Evolutionary conservation across 2,888 invertebrate genomes (phyloP), one percentile per base, ranked within the genome.

Genomic region (Megamerina dolium): DNA sequence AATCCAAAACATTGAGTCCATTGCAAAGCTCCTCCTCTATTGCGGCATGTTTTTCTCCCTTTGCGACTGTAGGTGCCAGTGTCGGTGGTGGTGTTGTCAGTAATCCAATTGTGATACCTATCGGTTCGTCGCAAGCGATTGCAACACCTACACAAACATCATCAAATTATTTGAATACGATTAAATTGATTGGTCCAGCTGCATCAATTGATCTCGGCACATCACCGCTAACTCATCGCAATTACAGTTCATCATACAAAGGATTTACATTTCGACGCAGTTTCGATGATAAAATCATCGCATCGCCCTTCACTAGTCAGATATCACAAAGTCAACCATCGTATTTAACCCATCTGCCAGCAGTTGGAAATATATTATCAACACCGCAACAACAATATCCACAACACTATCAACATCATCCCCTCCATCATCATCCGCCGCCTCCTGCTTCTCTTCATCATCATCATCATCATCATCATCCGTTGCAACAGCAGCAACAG

Each of bases 201-300:
- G 65, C 67, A 5, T 66, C 67, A 35, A 67, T 67, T 27, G 65
- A 65, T 48, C 43, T 65, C 51, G 65, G 65, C 43, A 60, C 59
- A 29, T 67, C 65, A 34, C 67, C 67, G 19, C 43, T 67, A 14
- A 58, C 67, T 34, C 65, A 64, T 49, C 64, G 65, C 30, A 67
- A 66, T 27, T 65, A 65, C 47, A 64, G 64, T 42, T 60, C 23
- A 23, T 23, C 10, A 23, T n/a, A n/a, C n/a, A 59, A 67, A 43
- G 69, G 69, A 26, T 66, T 66, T 46, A 64, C 64, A 41, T 69
- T 68, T 49, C 64, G 68, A 6, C 61, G 69, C 35, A 68, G 68
- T 48, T 68, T 70, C 43, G 70, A 68, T 42, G 68, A 68, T 42
- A 68, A 68, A 53, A 65, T 70, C 46, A 66, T 67, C 26, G 59